A percentile compares a stretch with the other conserved stretches of the same genome.
Evolutionary conservation across 2,113 vertebrate species (phyloP).

Genomic region (Saguinus midas): DNA sequence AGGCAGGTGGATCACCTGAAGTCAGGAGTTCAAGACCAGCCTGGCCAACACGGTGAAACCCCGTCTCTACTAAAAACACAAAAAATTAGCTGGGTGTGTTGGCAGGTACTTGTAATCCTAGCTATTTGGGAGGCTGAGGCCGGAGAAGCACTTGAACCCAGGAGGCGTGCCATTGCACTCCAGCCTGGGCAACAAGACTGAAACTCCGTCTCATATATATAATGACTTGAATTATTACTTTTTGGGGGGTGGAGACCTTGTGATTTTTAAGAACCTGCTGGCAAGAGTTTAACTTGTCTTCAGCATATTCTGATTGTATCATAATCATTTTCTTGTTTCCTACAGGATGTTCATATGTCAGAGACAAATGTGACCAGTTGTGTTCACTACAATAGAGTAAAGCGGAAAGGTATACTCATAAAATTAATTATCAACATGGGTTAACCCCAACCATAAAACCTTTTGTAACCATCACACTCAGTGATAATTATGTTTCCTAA

Average conservation of each 20-base stretch:
- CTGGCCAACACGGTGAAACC: too few species aligned
- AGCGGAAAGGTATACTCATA: neutral
- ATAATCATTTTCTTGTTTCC: slow-evolving; percentile 87
- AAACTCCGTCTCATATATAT: too few species aligned
- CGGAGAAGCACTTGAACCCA: too few species aligned
- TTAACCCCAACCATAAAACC: neutral
- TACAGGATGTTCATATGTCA: neutral
- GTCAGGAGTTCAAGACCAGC: too few species aligned
- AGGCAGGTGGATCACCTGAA: too few species aligned
- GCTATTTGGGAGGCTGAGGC: too few species aligned
- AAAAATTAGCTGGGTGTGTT: too few species aligned
- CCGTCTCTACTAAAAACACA: too few species aligned
- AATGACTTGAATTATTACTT: slow-evolving; percentile 81
- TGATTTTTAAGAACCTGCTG: slow-evolving; percentile 87
- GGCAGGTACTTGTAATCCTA: too few species aligned
- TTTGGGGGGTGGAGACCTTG: slow-evolving; percentile 81
- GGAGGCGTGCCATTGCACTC: too few species aligned
- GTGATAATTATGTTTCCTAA: neutral
- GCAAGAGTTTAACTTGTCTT: slow-evolving; percentile 81
- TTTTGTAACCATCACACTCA: neutral
- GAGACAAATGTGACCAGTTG: neutral
- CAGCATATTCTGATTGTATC: slow-evolving; percentile 88
- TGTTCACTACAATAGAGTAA: neutral
- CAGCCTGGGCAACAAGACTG: too few species aligned
- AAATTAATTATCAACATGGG: neutral